Base-by-base conservation (phyloP, 2,113 vertebrate species). In the Pagrus major region DNA sequence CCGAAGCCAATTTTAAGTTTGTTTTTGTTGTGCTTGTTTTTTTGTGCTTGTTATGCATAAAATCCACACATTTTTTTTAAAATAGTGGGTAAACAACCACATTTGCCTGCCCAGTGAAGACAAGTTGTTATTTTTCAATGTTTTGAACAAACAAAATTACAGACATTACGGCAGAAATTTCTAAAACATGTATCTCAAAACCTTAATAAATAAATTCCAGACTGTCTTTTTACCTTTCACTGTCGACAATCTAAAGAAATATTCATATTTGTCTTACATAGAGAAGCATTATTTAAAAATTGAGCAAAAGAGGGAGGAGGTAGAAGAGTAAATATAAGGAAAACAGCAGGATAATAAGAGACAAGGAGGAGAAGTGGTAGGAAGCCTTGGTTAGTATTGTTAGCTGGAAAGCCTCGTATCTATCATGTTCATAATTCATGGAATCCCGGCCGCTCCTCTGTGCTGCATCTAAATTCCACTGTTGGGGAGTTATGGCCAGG, bases 351-450 rank as follows among this genome's bases (percentile, higher is more conserved):
- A 59, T 31, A 78, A 75, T 55, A 35, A 54, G 52, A 51, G 60
- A 23, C 55, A 42, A 71, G 46, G 47, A 71, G 71, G 63, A 72
- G 65, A 56, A 41, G 1, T 16, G n/a, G 51, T 9, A 49, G 55
- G 33, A 60, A 66, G 61, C 44, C 29, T 67, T 51, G 59, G 70
- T 76, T 83, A 64, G 69, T 65, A 46, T 51, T 77, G 44, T 86
- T 56, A 74, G 76, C 35, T 78, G 68, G 65, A 86, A 61, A 84
- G 56, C 60, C 41, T 75, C 41, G 39, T 35, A 82, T 90, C 69
- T 75, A 84, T 90, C 80, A 73, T 82, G 78, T 89, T 77, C 83
- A 91, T 91, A 93, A 93, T 93, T 94, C 83, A 92, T 88, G 33
- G 78, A 58, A 71, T 56, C 83, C 31, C 64, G 67, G 63, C 67